Evolutionary conservation across 2,888 invertebrate genomes (phyloP), one percentile per base, ranked within the genome.

Genomic region (Andrena praecox): DNA sequence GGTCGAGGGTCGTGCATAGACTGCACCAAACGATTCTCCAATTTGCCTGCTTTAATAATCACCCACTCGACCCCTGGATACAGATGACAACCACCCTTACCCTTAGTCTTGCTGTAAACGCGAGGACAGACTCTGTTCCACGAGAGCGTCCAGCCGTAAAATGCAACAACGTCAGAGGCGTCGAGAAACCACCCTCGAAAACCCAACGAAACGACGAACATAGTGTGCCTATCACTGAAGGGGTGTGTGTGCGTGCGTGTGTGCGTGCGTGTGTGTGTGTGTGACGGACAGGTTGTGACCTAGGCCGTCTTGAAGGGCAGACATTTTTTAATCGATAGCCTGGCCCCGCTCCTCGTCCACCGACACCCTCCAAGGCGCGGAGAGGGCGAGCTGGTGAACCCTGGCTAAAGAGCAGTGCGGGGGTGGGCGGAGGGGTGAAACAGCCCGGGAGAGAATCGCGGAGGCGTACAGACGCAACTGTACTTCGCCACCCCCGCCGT

Each of bases 231-330:
- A 42, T 42, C 42, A 42, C 16, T 5, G 42, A 42, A 42, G 48
- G 88, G 86, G 90, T 91, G 91, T n/a, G 59, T 8, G 69, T 52
- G 80, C 52, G 69, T 71, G 72, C 74, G 82, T 60, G 89, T 87
- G 91, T 92, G 91, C 91, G 91, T n/a, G 66, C 5, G 70, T 35
- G 80, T 48, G 70, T 69, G 73, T 77, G 83, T 62, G 89, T 87
- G 91, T 92, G 92, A 93, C 91, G 91, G 88, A 92, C 92, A 90
- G 93, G 92, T 93, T 93, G 91, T 93, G 94, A 94, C 94, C 94
- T 94, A 94, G 93, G 93, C 92, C 92, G 92, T 93, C 93, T 93
- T 94, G 94, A 94, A 94, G 94, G 94, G 94, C 94, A 94, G 93
- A 93, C 93, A 93, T 93, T 93, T 94, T 94, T 94, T 93, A 94